A percentile compares a stretch with the other conserved stretches of the same genome.
Conservation (phyloP, 2,797 vertebrate genomes). For the Galago senegalensis region DNA sequence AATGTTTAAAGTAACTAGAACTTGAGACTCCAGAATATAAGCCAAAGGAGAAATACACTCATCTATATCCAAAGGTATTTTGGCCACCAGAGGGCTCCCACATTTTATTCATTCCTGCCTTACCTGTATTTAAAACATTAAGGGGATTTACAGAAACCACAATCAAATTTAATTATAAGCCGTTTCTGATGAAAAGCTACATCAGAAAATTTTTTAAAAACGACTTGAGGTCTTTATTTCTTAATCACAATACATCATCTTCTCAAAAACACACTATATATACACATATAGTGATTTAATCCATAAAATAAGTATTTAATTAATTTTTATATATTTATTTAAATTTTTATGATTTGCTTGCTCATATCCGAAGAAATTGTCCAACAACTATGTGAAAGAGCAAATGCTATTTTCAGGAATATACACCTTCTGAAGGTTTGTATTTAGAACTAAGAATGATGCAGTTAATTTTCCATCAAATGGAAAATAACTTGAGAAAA, state of each 20-base stretch:
- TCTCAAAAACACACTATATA: neutral
- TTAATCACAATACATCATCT: neutral
- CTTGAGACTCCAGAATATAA: neutral
- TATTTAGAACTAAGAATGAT: neutral
- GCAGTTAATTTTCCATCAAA: neutral
- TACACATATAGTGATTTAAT: neutral
- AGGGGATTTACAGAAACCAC: neutral
- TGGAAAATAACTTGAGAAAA: neutral
- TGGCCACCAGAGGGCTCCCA: conserved; percentile 79
- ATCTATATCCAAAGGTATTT: neutral
- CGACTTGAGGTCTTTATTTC: neutral
- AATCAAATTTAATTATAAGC: neutral
- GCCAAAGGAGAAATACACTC: neutral
- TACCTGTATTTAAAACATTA: conserved; percentile 30
- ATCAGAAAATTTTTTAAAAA: neutral
- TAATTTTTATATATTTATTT: neutral
- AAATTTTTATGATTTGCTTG: neutral
- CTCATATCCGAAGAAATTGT: neutral
- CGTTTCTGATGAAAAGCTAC: neutral
- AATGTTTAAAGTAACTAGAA: neutral
- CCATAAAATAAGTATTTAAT: neutral
- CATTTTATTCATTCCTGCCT: conserved; percentile 45
- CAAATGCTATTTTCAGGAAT: neutral
- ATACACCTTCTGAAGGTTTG: neutral
- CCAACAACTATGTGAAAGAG: neutral